These are phyloP conservation scores for Cyanoliseus patagonus DNA, from an alignment of 2,113 vertebrate genomes.

Conservation along the genomic window DNA sequence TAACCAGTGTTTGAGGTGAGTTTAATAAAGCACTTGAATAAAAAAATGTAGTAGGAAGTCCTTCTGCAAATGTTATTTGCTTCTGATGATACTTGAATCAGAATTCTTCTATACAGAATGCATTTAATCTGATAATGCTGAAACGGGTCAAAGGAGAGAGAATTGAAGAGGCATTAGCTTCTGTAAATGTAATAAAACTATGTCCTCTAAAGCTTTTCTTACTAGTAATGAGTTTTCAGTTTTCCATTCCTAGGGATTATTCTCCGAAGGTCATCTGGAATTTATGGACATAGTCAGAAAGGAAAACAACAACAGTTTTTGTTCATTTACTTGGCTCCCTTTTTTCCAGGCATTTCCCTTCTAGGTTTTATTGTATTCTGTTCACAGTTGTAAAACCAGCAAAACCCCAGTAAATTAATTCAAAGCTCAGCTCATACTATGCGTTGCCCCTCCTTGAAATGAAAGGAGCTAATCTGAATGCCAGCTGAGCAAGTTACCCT, in stretches of 20 bases:
- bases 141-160: conserved; percentile 1
- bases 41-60: background rate
- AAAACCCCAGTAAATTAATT: background rate
- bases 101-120: background rate
- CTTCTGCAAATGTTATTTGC: conserved; percentile 31
- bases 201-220: conserved; percentile 21
- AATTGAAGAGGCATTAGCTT: conserved; percentile 49
- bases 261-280: conserved; percentile 18
- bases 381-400: background rate
- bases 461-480: background rate
- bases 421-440: background rate
- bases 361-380: background rate
- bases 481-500: background rate
- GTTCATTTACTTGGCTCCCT: background rate
- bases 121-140: conserved; percentile 49
- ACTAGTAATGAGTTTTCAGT: conserved; percentile 37
- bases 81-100: conserved; percentile 1
- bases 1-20: background rate
- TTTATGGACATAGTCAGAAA: background rate
- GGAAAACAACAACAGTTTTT: background rate
- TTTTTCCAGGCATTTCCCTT: background rate
- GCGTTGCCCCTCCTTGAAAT: background rate
- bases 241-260: conserved; percentile 27
- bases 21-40: background rate
- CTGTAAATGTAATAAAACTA: conserved; percentile 58